These are phyloP conservation scores for Heliconius eleuchia DNA, from an alignment of 1,140 invertebrate species.

Conservation along the genomic window DNA sequence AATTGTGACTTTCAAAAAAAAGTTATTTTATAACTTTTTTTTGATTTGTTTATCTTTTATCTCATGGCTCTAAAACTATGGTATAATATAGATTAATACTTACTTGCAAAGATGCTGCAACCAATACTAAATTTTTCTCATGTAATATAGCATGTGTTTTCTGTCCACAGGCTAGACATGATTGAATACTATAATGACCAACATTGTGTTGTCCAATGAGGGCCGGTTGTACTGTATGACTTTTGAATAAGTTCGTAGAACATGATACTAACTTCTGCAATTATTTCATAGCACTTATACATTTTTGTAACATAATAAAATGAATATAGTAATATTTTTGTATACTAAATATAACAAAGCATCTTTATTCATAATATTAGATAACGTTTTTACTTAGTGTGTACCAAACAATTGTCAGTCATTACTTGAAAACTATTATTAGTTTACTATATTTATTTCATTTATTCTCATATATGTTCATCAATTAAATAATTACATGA, in stretches of 20 bases:
- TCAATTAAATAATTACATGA: not conserved
- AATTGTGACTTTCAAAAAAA: too few relatives aligned
- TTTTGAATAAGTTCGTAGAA: slow-evolving; percentile 51
- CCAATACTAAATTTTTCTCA: slow-evolving; percentile 54
- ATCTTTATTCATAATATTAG: too few relatives aligned
- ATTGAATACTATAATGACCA: slow-evolving; percentile 62
- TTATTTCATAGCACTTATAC: not conserved
- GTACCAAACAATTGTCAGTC: not conserved
- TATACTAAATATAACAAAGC: not conserved
- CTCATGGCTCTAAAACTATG: too few relatives aligned
- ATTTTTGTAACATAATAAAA: not conserved
- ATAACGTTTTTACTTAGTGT: too few relatives aligned
- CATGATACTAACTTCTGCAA: slow-evolving; percentile 63
- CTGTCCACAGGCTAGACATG: slow-evolving; percentile 70
- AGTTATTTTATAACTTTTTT: too few relatives aligned
- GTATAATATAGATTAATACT: slow-evolving; percentile 14
- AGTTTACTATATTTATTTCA: not conserved
- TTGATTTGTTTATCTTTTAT: too few relatives aligned
- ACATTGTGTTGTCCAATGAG: slow-evolving; percentile 55
- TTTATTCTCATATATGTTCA: not conserved
- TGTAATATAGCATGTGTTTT: slow-evolving; percentile 64
- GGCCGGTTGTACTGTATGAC: slow-evolving; percentile 58
- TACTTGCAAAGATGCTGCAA: slow-evolving; percentile 62
- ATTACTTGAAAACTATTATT: not conserved
- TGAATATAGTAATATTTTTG: too few relatives aligned